Conservation (phyloP, 2,113 vertebrate species). For the Neodontobutis hainanensis region DNA sequence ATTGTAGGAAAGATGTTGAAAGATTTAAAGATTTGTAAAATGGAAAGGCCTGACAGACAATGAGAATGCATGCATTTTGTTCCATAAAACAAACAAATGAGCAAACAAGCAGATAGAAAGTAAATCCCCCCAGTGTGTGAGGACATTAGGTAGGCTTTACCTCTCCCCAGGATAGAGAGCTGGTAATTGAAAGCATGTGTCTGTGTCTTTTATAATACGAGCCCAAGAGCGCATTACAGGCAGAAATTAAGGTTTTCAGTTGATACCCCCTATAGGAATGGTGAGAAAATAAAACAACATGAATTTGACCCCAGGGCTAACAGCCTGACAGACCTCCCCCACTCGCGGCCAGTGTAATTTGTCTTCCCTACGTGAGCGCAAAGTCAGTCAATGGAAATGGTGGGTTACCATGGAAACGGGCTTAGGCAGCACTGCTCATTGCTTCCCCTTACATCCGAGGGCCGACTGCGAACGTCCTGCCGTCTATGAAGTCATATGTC, state of each 20-base stretch:
- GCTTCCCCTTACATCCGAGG: constrained; percentile 37
- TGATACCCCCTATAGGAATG: constrained; percentile 70
- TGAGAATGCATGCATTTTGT: constrained; percentile 3
- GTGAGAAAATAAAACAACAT: constrained; percentile 80
- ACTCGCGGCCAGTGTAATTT: constrained; percentile 76
- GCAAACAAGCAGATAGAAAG: constrained; percentile 13
- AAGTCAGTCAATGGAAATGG: constrained; percentile 83
- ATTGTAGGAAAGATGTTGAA: constrained; percentile 19
- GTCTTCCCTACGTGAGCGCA: constrained; percentile 82
- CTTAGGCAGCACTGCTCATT: constrained; percentile 66
- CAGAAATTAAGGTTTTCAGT: constrained; percentile 68
- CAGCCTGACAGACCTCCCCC: constrained; percentile 77
- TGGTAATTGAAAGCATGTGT: constrained; percentile 65
- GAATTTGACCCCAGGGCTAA: constrained; percentile 80
- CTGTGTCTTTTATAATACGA: constrained; percentile 51
- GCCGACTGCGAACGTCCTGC: constrained; percentile 71
- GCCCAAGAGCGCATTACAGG: constrained; percentile 54
- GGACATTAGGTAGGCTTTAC: constrained; percentile 34
- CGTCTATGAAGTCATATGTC: constrained; percentile 78
- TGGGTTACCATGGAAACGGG: constrained; percentile 81
- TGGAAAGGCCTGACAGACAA: constrained; percentile 12
- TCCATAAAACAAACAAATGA: constrained; percentile 25
- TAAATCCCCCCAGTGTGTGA: constrained; percentile 35
- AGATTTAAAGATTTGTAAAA: not conserved
- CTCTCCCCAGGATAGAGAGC: constrained; percentile 38